Base-by-base conservation (phyloP, 2,113 vertebrate genomes). In the Numenius arquata region DNA sequence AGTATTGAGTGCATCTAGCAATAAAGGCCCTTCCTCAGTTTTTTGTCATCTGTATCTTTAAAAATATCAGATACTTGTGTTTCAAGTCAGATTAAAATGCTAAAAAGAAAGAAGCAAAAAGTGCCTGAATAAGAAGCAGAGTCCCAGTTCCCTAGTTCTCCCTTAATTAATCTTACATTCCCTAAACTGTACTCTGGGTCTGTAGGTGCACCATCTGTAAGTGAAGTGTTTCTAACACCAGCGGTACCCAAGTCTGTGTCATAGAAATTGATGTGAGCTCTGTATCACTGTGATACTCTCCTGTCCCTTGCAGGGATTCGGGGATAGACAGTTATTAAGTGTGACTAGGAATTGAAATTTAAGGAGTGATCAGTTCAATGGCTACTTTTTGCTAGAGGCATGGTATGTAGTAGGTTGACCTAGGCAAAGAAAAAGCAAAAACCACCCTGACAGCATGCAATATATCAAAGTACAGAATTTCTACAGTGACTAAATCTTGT, bases 301-400 rank as follows among this genome's bases (percentile, higher is more conserved):
- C 55, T 95, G 94, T 97, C 94, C 93, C 93, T 95, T 1, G 34
- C 79, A 95, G 95, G 93, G 81, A 50, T 90, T 79, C 91, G 52
- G 67, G 88, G 81, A 74, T 79, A 96, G 91, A 97, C 84, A 61
- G 63, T 96, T 97, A 97, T 97, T 96, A 92, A 97, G 80, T 88
- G 85, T 97, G 97, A 96, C 95, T 95, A 78, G 96, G 92, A 95
- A 85, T 2, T 95, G 92, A 96, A 96, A 96, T 93, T 95, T 95
- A 95, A 92, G 86, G 93, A 95, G 68, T 80, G 95, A 97, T 96
- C 94, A 91, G 85, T 88, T 96, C 95, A 95, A 92, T 89, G 76
- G 93, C 85, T 92, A 85, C 80, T 92, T 93, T 72, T 95, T 94
- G 95, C 96, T 85, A 25, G 86, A 91, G 95, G 96, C 96, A 84